phyloP scores from a whole-genome alignment of 2,113 vertebrate species.

The Oreochromis tanganicae region DNA sequence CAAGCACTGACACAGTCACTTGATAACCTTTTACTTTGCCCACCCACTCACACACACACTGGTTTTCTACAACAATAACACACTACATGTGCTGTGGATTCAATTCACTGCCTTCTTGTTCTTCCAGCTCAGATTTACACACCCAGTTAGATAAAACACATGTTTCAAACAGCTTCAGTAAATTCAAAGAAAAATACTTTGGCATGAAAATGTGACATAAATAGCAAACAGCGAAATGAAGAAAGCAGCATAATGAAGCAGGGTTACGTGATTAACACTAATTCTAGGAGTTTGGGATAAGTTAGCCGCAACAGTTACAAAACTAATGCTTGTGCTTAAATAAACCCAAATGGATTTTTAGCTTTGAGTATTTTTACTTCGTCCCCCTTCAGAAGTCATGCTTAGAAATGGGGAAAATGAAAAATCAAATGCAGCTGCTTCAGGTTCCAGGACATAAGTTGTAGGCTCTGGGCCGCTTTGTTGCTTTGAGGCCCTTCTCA shows the following conservation, averaged over 20 bases:
- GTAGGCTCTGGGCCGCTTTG: slow-evolving; percentile 2
- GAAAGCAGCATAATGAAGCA: neutral
- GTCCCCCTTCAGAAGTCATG: slow-evolving; percentile 18
- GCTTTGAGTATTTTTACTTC: slow-evolving; percentile 1
- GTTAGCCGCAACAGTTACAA: neutral
- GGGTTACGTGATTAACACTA: neutral
- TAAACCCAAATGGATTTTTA: neutral
- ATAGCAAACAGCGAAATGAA: neutral
- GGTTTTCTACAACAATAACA: slow-evolving; percentile 2
- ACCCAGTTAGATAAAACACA: slow-evolving; percentile 3
- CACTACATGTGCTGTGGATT: slow-evolving; percentile 23
- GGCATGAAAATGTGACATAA: neutral
- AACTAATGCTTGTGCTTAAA: neutral
- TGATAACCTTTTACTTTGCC: neutral
- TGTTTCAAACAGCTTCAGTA: neutral
- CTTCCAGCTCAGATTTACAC: neutral
- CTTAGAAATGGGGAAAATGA: slow-evolving; percentile 40
- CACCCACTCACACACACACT: neutral
- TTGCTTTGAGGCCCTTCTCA: slow-evolving; percentile 18
- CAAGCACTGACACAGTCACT: neutral
- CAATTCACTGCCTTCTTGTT: neutral
- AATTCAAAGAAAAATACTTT: neutral
- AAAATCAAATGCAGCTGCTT: slow-evolving; percentile 59
- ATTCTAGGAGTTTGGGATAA: neutral
- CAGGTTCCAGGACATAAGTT: slow-evolving; percentile 5